phyloP scores from a whole-genome alignment of 2,113 vertebrate genomes.

The Cynoglossus semilaevis region DNA sequence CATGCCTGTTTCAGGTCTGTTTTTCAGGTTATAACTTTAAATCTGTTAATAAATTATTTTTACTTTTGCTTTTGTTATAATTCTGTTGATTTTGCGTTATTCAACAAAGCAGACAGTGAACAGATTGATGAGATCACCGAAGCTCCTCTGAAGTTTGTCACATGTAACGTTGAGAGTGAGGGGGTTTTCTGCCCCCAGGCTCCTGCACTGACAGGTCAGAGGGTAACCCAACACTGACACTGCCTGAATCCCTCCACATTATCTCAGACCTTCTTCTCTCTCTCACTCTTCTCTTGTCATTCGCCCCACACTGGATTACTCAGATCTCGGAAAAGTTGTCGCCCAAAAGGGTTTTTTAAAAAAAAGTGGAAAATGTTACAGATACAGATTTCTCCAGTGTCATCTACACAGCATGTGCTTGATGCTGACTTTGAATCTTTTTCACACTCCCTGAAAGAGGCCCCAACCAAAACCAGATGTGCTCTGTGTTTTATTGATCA shows the following conservation, averaged over 20 bases:
- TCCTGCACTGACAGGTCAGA: slow-evolving; percentile 18
- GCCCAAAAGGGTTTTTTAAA: slow-evolving; percentile 1
- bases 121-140: slow-evolving; percentile 44
- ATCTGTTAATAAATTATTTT: no score
- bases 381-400: slow-evolving; percentile 4
- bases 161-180: slow-evolving; percentile 40
- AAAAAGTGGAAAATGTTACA: slow-evolving; percentile 4
- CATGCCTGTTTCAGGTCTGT: no score
- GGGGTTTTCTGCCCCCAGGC: slow-evolving; percentile 39
- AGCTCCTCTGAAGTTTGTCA: slow-evolving; percentile 46
- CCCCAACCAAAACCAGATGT: slow-evolving; percentile 44
- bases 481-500: slow-evolving; percentile 27
- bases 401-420: not conserved
- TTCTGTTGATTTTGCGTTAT: no score
- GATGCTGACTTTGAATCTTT: slow-evolving; percentile 9
- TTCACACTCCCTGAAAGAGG: slow-evolving; percentile 44
- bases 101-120: not conserved
- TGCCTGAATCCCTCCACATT: slow-evolving; percentile 27
- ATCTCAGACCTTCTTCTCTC: slow-evolving; percentile 21
- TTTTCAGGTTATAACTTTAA: no score
- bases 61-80: no score
- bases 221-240: slow-evolving; percentile 40
- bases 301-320: slow-evolving; percentile 22
- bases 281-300: not conserved
- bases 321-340: slow-evolving; percentile 14